These are phyloP conservation scores for Butastur rufipennis DNA, from an alignment of 2,113 vertebrate genomes.

Conservation along the genomic window DNA sequence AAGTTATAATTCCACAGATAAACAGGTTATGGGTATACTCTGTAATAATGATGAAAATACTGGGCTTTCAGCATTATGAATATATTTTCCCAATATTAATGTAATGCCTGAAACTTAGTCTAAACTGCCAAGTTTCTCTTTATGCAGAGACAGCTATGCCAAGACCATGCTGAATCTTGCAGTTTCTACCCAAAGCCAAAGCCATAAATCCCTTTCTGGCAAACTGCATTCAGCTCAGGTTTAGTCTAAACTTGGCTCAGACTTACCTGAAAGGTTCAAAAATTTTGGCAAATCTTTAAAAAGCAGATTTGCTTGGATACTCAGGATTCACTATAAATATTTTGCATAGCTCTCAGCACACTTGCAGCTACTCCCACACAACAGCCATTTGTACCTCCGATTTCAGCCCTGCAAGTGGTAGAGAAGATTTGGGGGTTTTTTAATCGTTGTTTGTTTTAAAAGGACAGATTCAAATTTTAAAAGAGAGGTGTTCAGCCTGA, in stretches of 20 bases:
- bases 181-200: not conserved
- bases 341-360: not conserved
- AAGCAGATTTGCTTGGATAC: not conserved
- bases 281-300: not conserved
- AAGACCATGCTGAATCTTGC: conserved; percentile 5
- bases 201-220: conserved; percentile 9
- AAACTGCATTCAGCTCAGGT: not conserved
- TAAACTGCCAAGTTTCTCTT: not conserved
- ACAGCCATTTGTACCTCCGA: not conserved
- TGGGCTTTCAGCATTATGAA: not conserved
- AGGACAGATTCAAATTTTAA: not conserved
- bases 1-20: not conserved
- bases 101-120: not conserved
- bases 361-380: not conserved
- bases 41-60: not conserved
- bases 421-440: not conserved
- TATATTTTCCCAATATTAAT: not conserved
- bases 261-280: not conserved
- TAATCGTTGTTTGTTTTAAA: not conserved
- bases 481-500: not conserved
- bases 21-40: not conserved
- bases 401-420: not conserved
- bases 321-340: not conserved
- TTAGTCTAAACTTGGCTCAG: conserved; percentile 4
- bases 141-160: not conserved